These are phyloP conservation scores for Sus cebifrons DNA, from an alignment of 2,797 vertebrate species.

Conservation along the genomic window DNA sequence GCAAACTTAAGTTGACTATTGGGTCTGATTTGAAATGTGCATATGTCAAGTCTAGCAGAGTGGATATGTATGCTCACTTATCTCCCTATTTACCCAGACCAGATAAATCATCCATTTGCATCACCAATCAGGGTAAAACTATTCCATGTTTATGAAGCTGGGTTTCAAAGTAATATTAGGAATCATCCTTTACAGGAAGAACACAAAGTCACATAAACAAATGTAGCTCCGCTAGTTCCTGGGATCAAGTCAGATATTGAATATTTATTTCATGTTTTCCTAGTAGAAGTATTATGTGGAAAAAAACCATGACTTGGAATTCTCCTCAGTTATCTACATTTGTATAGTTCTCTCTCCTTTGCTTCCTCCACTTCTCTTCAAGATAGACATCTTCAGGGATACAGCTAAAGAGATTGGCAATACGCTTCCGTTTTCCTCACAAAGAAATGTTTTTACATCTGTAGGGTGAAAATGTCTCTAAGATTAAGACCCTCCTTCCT, in stretches of 20 bases:
- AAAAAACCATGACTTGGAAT: constrained; percentile 28
- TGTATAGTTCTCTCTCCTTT: neutral
- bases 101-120: constrained; percentile 29
- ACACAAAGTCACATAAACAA: neutral
- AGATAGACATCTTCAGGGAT: neutral
- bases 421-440: neutral
- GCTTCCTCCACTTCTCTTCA: constrained; percentile 1
- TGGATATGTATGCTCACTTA: neutral
- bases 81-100: neutral
- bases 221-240: neutral
- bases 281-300: constrained; percentile 44
- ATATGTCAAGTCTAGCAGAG: neutral
- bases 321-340: neutral
- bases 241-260: neutral
- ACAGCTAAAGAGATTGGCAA: neutral
- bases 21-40: constrained; percentile 48
- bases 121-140: constrained; percentile 31
- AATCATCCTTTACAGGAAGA: neutral
- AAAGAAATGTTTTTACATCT: constrained; percentile 36
- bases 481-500: neutral
- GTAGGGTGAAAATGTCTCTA: neutral
- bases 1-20: neutral
- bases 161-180: constrained; percentile 13
- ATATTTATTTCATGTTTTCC: constrained; percentile 50
- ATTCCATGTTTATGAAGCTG: constrained; percentile 19